These are phyloP conservation scores for Desmophyllum pertusum DNA, from an alignment of 92 coral and sea anemone genomes.

Conservation along the genomic window DNA sequence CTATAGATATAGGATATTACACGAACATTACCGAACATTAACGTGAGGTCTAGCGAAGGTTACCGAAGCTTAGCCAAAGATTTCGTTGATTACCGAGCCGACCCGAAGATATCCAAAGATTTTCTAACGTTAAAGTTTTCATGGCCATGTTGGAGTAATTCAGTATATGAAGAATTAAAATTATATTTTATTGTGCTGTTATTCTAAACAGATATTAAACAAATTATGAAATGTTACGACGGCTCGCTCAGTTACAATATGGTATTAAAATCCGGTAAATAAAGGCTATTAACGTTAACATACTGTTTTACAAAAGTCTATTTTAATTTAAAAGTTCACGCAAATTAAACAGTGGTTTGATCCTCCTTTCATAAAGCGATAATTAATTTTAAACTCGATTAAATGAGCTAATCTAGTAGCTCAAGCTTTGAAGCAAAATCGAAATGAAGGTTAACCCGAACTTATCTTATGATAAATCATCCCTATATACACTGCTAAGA, in stretches of 20 bases:
- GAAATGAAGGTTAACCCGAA: background rate
- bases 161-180: background rate
- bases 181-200: background rate
- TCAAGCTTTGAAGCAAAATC: background rate
- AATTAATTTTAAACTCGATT: background rate
- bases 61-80: background rate
- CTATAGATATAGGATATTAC: background rate
- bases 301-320: background rate
- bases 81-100: too few species aligned
- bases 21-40: background rate
- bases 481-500: background rate
- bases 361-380: background rate
- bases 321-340: background rate
- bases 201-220: background rate
- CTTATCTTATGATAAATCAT: background rate
- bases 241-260: too few species aligned
- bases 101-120: background rate
- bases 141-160: background rate
- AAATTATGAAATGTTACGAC: background rate
- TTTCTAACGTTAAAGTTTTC: background rate
- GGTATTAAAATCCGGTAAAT: too few species aligned
- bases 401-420: background rate
- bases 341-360: background rate
- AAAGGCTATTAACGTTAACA: too few species aligned
- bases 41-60: background rate